Conservation (phyloP, 2,797 vertebrate species). For the Betta splendens region DNA sequence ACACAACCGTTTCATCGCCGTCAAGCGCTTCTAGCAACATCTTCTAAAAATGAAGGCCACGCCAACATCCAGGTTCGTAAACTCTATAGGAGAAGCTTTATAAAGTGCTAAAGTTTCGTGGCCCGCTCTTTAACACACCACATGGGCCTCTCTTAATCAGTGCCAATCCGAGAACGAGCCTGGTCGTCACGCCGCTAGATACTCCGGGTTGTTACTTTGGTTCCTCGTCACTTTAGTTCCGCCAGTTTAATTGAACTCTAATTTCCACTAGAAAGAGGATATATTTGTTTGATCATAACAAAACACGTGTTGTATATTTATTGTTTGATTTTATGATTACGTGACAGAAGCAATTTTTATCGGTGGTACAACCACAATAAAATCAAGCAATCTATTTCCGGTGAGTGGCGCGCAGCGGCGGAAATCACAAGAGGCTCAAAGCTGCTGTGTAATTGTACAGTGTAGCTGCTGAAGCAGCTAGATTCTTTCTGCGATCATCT, state of each 20-base stretch:
- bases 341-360: too few species aligned
- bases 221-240: slow-evolving; percentile 15
- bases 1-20: slow-evolving; percentile 74
- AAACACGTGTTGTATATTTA: not conserved
- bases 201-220: slow-evolving; percentile 10
- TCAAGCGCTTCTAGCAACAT: slow-evolving; percentile 82
- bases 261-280: accelerated
- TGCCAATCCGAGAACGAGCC: slow-evolving; percentile 37
- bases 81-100: slow-evolving; percentile 8
- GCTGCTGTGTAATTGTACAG: slow-evolving; percentile 83
- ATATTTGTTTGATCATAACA: accelerated
- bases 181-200: slow-evolving; percentile 31
- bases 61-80: slow-evolving; percentile 46
- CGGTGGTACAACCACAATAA: slow-evolving; percentile 16
- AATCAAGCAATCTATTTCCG: slow-evolving; percentile 59
- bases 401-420: slow-evolving; percentile 13
- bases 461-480: not conserved
- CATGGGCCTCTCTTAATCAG: slow-evolving; percentile 75
- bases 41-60: slow-evolving; percentile 13
- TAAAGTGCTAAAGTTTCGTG: slow-evolving; percentile 46
- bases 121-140: slow-evolving; percentile 64
- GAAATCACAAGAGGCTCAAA: slow-evolving; percentile 71
- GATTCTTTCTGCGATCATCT: not conserved
- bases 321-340: accelerated
- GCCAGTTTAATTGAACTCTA: not conserved